These are phyloP conservation scores for Brachypteracias leptosomus DNA, from an alignment of 2,113 vertebrate genomes.

Conservation along the genomic window DNA sequence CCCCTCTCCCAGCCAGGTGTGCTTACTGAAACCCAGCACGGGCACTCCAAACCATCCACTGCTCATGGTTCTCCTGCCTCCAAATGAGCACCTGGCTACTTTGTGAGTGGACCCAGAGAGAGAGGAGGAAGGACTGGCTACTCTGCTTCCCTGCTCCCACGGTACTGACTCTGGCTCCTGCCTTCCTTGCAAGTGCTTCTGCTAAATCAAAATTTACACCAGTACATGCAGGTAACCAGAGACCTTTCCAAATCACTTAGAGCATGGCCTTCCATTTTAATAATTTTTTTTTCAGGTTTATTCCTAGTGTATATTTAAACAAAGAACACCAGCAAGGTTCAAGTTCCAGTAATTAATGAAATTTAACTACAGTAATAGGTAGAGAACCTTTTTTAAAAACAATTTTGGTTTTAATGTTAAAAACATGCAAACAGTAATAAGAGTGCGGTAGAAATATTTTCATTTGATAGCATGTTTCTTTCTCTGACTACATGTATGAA, in stretches of 20 bases:
- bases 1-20: not conserved
- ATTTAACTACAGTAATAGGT: not conserved
- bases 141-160: not conserved
- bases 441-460: conserved; percentile 20
- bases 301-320: not conserved
- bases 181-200: not conserved
- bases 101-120: not conserved
- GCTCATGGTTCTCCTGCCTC: not conserved
- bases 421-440: conserved; percentile 1
- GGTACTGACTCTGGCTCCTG: not conserved
- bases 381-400: not conserved
- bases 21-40: not conserved
- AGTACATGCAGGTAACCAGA: not conserved
- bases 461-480: conserved; percentile 16
- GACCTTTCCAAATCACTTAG: not conserved
- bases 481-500: conserved; percentile 43
- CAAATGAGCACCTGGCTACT: not conserved
- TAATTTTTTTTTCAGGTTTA: not conserved
- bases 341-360: not conserved
- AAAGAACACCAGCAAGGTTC: not conserved
- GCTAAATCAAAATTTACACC: not conserved
- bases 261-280: not conserved
- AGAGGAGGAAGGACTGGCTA: rapidly evolving
- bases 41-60: not conserved
- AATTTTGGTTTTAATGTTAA: not conserved